Evolutionary conservation across 2,888 invertebrate genomes (phyloP).

Genomic region (Drosophila differens): DNA sequence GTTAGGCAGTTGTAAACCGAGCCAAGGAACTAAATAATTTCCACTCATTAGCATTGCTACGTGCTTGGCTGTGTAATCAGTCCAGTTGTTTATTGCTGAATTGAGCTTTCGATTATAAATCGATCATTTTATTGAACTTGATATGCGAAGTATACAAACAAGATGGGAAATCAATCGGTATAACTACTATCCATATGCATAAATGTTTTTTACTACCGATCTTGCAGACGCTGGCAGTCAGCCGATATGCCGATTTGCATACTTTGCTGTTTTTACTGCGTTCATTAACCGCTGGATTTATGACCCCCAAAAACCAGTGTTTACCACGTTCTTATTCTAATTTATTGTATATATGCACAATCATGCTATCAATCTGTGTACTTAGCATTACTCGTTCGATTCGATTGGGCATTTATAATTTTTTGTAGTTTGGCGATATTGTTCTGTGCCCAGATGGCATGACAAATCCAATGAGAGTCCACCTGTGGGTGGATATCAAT

Average conservation of each 20-base stretch:
- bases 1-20: background rate
- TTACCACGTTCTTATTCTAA: conserved; percentile 74
- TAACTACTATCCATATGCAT: conserved; percentile 39
- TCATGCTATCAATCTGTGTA: conserved; percentile 63
- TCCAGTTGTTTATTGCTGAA: conserved; percentile 49
- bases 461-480: conserved; percentile 73
- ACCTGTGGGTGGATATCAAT: conserved; percentile 69
- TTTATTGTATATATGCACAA: conserved; percentile 54
- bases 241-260: conserved; percentile 56
- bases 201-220: conserved; percentile 38
- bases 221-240: conserved; percentile 44
- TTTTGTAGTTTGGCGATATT: conserved; percentile 30
- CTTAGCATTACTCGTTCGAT: conserved; percentile 49
- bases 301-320: conserved; percentile 67
- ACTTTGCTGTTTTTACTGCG: conserved; percentile 56
- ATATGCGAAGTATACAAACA: conserved; percentile 47
- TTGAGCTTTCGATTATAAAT: conserved; percentile 41
- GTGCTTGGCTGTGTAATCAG: background rate
- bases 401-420: conserved; percentile 44
- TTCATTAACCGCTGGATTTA: conserved; percentile 69
- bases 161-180: conserved; percentile 68
- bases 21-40: conserved; percentile 1
- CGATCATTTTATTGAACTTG: conserved; percentile 55
- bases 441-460: conserved; percentile 58
- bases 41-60: conserved; percentile 31